Percentiles rank a stretch among this genome's conserved stretches.
Evolutionary conservation across 64 coral and sea anemone genomes (phyloP).

Genomic region (Catalaphyllia jardinei): DNA sequence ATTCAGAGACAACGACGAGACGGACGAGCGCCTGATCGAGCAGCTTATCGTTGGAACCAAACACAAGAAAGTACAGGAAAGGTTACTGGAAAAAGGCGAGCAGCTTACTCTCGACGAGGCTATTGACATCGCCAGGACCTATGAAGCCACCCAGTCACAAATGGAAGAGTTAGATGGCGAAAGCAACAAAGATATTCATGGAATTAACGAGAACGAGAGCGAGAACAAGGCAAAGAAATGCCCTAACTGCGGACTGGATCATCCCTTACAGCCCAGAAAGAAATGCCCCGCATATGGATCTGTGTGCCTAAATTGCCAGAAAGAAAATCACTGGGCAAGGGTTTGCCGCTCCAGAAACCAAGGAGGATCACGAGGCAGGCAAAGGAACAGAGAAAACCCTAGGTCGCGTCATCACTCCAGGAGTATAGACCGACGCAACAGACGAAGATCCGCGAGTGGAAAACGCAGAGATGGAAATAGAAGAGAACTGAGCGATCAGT

Average conservation of each 20-base stretch:
- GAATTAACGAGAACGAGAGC: too few species aligned
- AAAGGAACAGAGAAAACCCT: neutral
- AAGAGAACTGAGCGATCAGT: constrained; percentile 22
- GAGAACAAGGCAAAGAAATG: too few species aligned
- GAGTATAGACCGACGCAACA: constrained; percentile 15
- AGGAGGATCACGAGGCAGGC: neutral
- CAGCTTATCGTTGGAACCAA: constrained; percentile 66
- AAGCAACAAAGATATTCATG: too few species aligned
- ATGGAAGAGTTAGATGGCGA: constrained; percentile 20
- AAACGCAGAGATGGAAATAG: neutral
- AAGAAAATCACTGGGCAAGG: constrained; percentile 48
- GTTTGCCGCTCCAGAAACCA: constrained; percentile 14
- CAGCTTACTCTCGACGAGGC: constrained; percentile 49
- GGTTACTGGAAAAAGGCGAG: constrained; percentile 33
- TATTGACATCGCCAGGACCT: constrained; percentile 52
- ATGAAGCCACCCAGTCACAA: constrained; percentile 55
- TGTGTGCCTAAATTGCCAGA: constrained; percentile 34
- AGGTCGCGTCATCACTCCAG: neutral
- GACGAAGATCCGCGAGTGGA: neutral
- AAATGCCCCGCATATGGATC: constrained; percentile 54
- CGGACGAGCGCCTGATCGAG: constrained; percentile 36
- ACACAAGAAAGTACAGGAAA: constrained; percentile 59
- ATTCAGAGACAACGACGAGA: constrained; percentile 48
- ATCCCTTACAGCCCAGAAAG: constrained; percentile 5
- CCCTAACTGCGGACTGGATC: constrained; percentile 17